phyloP scores from a whole-genome alignment of 2,888 invertebrate genomes.

The Sminthurinus aureus region DNA sequence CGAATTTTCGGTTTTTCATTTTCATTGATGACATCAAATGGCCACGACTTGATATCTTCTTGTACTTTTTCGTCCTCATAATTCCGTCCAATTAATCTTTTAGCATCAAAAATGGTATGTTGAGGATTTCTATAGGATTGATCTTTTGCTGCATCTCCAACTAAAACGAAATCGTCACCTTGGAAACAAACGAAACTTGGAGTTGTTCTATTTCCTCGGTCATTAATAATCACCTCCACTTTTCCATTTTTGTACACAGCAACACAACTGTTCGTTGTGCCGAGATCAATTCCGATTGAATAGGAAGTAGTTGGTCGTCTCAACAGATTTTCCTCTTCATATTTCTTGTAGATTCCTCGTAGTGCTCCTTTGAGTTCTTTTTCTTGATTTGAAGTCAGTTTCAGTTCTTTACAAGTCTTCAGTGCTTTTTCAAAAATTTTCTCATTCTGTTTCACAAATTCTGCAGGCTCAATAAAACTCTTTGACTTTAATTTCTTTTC shows the following conservation, averaged over 20 bases:
- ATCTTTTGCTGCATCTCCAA: constrained; percentile 16
- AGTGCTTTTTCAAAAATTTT: not conserved
- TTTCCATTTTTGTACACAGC: constrained; percentile 8
- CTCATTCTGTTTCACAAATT: not conserved
- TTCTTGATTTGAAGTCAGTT: constrained; percentile 19
- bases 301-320: not conserved
- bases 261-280: constrained; percentile 1
- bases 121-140: not conserved
- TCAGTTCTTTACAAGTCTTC: not conserved
- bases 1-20: constrained; percentile 62
- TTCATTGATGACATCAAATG: constrained; percentile 61
- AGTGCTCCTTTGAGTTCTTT: constrained; percentile 19
- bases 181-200: constrained; percentile 14
- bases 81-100: not conserved
- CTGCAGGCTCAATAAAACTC: constrained; percentile 4
- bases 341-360: not conserved
- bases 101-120: constrained; percentile 8
- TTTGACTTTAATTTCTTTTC: not conserved
- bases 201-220: not conserved
- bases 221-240: not conserved
- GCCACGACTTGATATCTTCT: not conserved
- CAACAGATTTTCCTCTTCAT: constrained; percentile 1
- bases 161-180: constrained; percentile 41
- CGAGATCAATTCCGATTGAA: constrained; percentile 19
- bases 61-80: constrained; percentile 60